Evolutionary conservation across 2,888 invertebrate genomes (phyloP), one percentile per base, ranked within the genome.

Genomic region (Drosophila paucipuncta): DNA sequence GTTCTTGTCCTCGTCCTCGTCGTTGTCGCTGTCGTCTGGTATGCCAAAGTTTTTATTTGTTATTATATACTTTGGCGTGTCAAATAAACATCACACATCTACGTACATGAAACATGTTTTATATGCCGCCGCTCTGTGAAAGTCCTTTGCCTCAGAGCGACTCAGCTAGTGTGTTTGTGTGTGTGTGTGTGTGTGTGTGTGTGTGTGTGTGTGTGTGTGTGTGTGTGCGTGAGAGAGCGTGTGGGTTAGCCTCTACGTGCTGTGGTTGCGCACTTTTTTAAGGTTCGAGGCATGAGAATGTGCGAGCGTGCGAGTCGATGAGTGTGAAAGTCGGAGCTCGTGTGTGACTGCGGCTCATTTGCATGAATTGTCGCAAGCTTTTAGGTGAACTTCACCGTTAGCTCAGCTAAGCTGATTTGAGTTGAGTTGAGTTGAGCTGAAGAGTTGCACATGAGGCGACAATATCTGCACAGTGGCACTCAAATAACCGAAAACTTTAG

Each of bases 71-170:
- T 90, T 86, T 86, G 89, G 91, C 86, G 91, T 86, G 86, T 86
- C 86, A 86, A 90, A 90, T 90, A 90, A 90, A 90, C 91, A 86
- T 86, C 91, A 90, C 91, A 90, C 90, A 86, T 86, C 86, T 80
- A 85, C 76, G 86, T 88, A 88, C 80, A 88, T 85, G 85, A 88
- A 85, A 88, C 85, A 90, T 85, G 90, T 80, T 90, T 85, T 90
- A 85, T 85, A 88, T 78, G 75, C 73, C 58, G 64, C 49, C 68
- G 65, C 64, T 69, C 66, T 70, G 55, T 70, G 73, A 61, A 39
- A 64, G 62, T 54, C n/a, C 63, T 55, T 18, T 62, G 57, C 65
- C 25, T 18, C 18, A 6, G 7, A 18, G 22, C 25, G 18, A 25
- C 18, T 28, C 22, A 22, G 47, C 47, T 22, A 47, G 13, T 47